Base-by-base conservation (phyloP, 2,888 invertebrate genomes). In the Dusona sp. region DNA sequence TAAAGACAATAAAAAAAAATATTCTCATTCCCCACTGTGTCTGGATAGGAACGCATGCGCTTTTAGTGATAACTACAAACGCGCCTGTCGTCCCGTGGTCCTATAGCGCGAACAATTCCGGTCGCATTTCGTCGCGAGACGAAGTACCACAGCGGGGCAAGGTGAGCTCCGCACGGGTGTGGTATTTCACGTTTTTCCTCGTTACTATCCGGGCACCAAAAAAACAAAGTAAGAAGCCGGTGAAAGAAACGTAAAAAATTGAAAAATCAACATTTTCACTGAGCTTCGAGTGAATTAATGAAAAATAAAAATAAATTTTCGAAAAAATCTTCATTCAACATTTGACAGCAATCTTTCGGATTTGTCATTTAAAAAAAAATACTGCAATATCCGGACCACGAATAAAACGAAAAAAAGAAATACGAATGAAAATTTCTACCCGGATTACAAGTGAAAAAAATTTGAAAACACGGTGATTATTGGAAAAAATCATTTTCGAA, bases 31-130 rank as follows among this genome's bases (percentile, higher is more conserved):
- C 68, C 54, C 48, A 48, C 65, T 29, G 45, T 73, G 51, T 36
- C n/a, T 33, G 33, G 36, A 48, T n/a, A 29, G 8, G 36, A 87
- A 91, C 92, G 92, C 92, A 89, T 92, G 92, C 92, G 92, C 91
- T 83, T 80, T 68, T 81, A 73, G 79, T 65, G 79, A 84, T 79
- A 78, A 82, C 86, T 77, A 84, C 88, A 82, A 89, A 79, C 88
- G 90, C 90, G 90, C 90, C 88, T 90, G 91, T 83, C 88, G 77
- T 61, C 82, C 88, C 83, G 36, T 70, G 42, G 74, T 79, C 36
- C 74, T 70, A 79, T 64, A 65, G 51, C 51, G 81, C 48, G 57
- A 65, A 83, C 82, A 65, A 86, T 88, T 85, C 88, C 83, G 82
- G 86, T 82, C 73, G 86, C 80, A 82, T 85, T 89, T 84, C 80